Evolutionary conservation across 1,140 invertebrate genomes (phyloP), one percentile per base, ranked within the genome.

Genomic region (Pseudomyrmex flavicornis): DNA sequence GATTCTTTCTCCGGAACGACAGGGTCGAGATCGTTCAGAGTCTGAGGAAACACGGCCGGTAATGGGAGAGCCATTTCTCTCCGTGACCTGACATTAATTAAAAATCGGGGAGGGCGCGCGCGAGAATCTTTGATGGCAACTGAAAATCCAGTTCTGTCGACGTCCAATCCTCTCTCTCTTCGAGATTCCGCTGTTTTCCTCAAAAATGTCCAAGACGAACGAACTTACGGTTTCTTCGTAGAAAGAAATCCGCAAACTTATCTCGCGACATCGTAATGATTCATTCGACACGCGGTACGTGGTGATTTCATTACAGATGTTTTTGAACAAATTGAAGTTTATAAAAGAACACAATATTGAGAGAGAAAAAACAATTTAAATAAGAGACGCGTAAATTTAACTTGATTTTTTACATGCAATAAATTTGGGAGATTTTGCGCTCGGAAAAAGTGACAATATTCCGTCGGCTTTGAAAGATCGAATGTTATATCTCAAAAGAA

Each of bases 41-140:
- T 58, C 66, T 80, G 70, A 75, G 50, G 48, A 54, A 35, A 75
- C 69, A 63, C 50, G 69, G 46, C 61, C 35, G 58, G n/a, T 80
- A 84, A 70, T 70, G 65, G 52, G 52, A 20, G 20, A 77, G 74
- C 83, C 74, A 70, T 83, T 83, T 66, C 73, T 59, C 59, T 77
- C 44, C 54, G 74, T 82, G 59, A 59, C 58, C 77, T 83, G 77
- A 83, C 83, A 69, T 82, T 85, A 85, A 85, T 85, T 85, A 74
- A 85, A 85, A 85, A 85, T 73, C 77, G 68, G 69, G 10, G 65
- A 22, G 65, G n/a, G 52, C 50, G 50, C 76, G 46, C 46, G 46
- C 46, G 52, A 35, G 35, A 35, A 35, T 50, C 77, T 72, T 54
- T 65, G 76, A 82, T 62, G 48, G 76, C 76, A 58, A 82, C 61